Base-by-base conservation (phyloP, 2,888 invertebrate genomes). In the Glaucopsyche alexis region DNA sequence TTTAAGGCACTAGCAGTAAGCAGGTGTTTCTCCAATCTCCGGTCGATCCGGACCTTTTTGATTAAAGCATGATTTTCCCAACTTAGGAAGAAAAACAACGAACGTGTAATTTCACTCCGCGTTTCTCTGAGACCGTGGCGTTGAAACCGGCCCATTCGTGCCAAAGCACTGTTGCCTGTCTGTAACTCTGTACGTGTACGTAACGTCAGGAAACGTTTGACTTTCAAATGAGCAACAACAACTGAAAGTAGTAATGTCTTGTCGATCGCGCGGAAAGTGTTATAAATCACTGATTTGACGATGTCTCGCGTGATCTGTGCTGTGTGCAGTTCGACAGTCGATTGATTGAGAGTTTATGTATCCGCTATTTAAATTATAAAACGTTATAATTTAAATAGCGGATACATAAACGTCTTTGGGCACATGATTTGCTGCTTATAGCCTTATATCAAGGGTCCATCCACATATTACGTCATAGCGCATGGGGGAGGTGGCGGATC, bases 231-330 rank as follows among this genome's bases (percentile, higher is more conserved):
- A 42, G 19, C 16, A 49, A 42, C 45, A 47, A 29, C 29, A 9
- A 29, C 47, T 13, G 69, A 69, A 69, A 69, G 69, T 69, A 49
- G 9, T n/a, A 45, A 40, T 16, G 66, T 66, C 1, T n/a, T 66
- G 67, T 45, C 14, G 29, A 69, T 69, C 49, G 69, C 45, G 69
- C 69, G 69, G 69, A 69, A 69, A 69, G 14, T 49, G 69, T 0
- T 29, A 69, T 69, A 19, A 38, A 69, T 47, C 69, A 49, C 7
- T 29, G 11, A 19, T 29, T 47, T 69, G 69, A 69, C 16, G 45
- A 11, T 60, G 60, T 14, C 60, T 38, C 60, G 60, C 60, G 60
- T 29, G 60, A 60, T 29, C 60, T 8, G 9, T 13, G n/a, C n/a
- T n/a, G n/a, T n/a, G n/a, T n/a, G 2, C 60, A 29, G 60, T 60